phyloP scores from a whole-genome alignment of 2,888 invertebrate genomes.

The Keiferia lycopersicella region DNA sequence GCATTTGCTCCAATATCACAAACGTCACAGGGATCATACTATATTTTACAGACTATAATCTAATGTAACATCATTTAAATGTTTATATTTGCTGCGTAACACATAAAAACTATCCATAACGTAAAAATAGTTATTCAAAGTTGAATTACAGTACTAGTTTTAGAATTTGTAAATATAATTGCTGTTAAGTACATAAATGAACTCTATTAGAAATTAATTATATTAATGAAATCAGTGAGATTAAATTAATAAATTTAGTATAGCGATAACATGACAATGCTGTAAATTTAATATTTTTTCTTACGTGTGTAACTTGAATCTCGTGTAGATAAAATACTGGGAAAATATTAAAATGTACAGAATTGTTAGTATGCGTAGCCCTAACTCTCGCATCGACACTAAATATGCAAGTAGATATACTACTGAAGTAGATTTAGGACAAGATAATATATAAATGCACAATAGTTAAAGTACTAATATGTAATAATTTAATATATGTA shows the following conservation, averaged over 20 bases:
- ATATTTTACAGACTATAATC: too few species aligned
- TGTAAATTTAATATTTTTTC: constrained; percentile 65
- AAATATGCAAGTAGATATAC: constrained; percentile 60
- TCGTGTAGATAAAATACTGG: constrained; percentile 44
- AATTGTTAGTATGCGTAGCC: constrained; percentile 46
- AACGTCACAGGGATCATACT: too few species aligned
- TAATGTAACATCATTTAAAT: too few species aligned
- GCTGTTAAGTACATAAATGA: constrained; percentile 66
- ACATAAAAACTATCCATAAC: constrained; percentile 48
- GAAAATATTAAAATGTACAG: constrained; percentile 61
- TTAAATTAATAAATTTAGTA: constrained; percentile 72
- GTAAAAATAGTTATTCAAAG: constrained; percentile 34
- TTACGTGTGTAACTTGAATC: constrained; percentile 51
- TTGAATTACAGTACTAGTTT: not conserved
- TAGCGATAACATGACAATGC: constrained; percentile 53
- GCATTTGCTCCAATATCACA: too few species aligned
- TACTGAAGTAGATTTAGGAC: constrained; percentile 60
- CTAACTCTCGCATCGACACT: constrained; percentile 54
- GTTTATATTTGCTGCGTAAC: not conserved
- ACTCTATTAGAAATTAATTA: constrained; percentile 69
- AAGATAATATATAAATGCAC: constrained; percentile 43
- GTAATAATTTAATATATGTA: constrained; percentile 57
- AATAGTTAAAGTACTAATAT: constrained; percentile 52
- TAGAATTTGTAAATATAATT: constrained; percentile 70
- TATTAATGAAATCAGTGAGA: constrained; percentile 76